These are phyloP conservation scores for Hermaeophaga mercurialis DNA, from an alignment of 2,888 invertebrate species.

Conservation along the genomic window DNA sequence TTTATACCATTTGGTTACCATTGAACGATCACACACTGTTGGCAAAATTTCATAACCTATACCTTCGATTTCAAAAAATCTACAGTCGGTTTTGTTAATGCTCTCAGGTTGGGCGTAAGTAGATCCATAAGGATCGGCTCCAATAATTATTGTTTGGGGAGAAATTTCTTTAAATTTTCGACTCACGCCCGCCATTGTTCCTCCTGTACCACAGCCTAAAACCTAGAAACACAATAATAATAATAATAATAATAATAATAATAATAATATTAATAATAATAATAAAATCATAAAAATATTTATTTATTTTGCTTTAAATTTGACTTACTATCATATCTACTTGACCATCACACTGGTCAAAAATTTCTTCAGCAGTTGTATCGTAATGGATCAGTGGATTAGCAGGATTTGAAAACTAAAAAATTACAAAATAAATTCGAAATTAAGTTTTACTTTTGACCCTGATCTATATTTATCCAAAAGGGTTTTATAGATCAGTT, in stretches of 20 bases:
- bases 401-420: conserved; percentile 87
- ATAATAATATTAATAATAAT: no score
- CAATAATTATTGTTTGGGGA: conserved; percentile 80
- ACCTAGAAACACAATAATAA: conserved; percentile 58
- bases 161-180: conserved; percentile 87
- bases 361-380: conserved; percentile 91
- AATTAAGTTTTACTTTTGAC: no score
- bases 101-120: conserved; percentile 82
- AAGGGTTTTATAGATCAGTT: no score
- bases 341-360: conserved; percentile 78
- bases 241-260: no score
- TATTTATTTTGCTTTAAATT: no score
- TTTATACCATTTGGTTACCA: conserved; percentile 90
- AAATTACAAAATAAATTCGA: no score
- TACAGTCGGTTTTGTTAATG: conserved; percentile 72
- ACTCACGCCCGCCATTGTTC: conserved; percentile 92
- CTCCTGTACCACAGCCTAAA: conserved; percentile 91
- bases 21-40: conserved; percentile 77
- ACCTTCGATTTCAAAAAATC: conserved; percentile 85
- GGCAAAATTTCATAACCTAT: conserved; percentile 97
- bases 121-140: conserved; percentile 92
- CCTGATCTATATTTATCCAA: no score
- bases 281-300: no score
- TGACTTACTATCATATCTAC: conserved; percentile 83
- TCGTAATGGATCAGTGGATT: conserved; percentile 99